Percentiles rank a stretch among this genome's conserved stretches.
These are phyloP conservation scores for Labrus mixtus DNA, from an alignment of 2,113 vertebrate species.

Conservation along the genomic window DNA sequence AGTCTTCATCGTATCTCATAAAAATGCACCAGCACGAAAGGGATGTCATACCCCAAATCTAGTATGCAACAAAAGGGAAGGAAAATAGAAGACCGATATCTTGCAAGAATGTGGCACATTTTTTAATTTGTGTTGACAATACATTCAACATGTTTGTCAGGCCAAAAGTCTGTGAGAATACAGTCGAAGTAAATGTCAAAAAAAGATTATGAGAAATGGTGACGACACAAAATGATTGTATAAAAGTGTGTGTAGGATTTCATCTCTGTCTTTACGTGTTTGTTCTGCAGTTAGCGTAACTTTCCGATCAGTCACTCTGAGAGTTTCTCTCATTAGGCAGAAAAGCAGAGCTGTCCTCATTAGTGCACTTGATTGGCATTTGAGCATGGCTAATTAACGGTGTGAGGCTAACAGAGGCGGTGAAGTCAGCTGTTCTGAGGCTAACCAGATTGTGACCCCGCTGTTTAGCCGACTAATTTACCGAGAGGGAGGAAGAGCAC, in stretches of 20 bases:
- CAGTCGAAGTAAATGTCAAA: no score
- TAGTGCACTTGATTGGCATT: constrained; percentile 57
- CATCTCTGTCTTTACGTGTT: neutral
- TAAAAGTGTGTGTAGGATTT: neutral
- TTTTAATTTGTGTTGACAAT: no score
- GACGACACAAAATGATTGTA: no score
- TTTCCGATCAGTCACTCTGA: constrained; percentile 23
- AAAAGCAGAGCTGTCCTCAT: constrained; percentile 55
- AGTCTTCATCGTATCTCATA: no score
- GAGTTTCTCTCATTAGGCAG: constrained; percentile 54
- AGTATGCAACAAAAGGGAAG: no score
- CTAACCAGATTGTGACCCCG: constrained; percentile 39
- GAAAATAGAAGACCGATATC: no score
- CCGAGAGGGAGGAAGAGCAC: neutral
- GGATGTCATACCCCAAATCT: no score
- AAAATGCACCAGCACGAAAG: no score
- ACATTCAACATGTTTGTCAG: no score
- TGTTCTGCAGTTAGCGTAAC: constrained; percentile 4
- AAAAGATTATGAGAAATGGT: no score
- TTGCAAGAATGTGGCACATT: no score
- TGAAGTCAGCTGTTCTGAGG: constrained; percentile 21
- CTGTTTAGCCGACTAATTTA: constrained; percentile 40
- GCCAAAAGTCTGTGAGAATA: no score
- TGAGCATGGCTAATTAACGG: constrained; percentile 57
- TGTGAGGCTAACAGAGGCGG: constrained; percentile 30